phyloP scores from a whole-genome alignment of 2,797 vertebrate genomes.

The Balearica regulorum region DNA sequence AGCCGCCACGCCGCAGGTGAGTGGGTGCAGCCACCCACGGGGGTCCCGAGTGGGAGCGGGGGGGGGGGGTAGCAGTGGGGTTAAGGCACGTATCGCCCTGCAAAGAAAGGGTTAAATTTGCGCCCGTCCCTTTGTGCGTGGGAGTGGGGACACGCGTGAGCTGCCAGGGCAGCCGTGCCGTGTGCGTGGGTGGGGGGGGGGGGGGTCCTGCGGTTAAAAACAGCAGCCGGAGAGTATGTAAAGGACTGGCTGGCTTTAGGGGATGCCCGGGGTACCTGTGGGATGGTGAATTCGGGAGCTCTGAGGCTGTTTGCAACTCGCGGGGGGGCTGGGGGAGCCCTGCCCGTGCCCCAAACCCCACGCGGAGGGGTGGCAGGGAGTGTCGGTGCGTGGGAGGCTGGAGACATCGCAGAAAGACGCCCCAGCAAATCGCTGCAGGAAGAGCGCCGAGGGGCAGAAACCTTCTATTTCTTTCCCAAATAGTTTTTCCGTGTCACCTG shows the following conservation, averaged over 20 bases:
- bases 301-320: rapidly evolving
- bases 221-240: background rate
- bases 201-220: background rate
- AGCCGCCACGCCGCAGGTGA: background rate
- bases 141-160: background rate
- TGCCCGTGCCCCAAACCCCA: background rate
- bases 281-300: rapidly evolving
- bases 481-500: rapidly evolving
- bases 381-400: rapidly evolving
- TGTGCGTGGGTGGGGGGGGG: no score
- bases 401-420: background rate
- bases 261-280: rapidly evolving
- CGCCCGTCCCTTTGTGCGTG: rapidly evolving
- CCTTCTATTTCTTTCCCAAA: rapidly evolving
- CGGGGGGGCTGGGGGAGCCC: background rate
- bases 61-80: background rate
- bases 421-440: background rate
- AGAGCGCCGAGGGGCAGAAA: rapidly evolving
- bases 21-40: background rate
- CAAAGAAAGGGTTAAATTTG: background rate
- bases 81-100: background rate
- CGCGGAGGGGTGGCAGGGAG: rapidly evolving
- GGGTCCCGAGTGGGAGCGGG: background rate
- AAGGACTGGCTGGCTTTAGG: rapidly evolving
- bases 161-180: background rate